Base-by-base conservation (phyloP, 1,140 invertebrate species). In the Euwallacea similis region DNA sequence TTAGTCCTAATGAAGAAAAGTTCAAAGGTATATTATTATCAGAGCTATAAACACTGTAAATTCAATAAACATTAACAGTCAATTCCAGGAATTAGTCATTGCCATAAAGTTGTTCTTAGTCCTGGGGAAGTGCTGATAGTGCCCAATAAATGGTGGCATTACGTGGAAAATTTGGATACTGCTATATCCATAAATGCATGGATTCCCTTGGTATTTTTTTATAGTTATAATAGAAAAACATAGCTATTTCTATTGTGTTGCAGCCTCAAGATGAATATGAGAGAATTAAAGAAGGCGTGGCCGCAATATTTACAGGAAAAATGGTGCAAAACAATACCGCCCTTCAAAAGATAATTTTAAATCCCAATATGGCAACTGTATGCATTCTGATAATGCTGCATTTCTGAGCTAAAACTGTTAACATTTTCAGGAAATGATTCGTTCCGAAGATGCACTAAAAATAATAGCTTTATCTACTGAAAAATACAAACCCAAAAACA, bases 121-220 rank as follows among this genome's bases (percentile, higher is more conserved):
- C 88, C 93, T 7, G 95, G 94, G 2, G 93, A 98, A 84, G 90
- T 95, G 7, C 82, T 98, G 8, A 88, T 93, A 79, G 90, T 98
- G 1, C 96, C 96, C 7, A 86, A 87, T 74, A 89, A 93, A 62
- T 98, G 96, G 96, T 98, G 96, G 96, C 96, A 98, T 86, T 97
- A 93, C 84, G 96, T 98, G 6, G 92, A 96, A 82, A 92, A 92
- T 76, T 77, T 92, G 54, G 87, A 89, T 69, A 82, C 85, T 15
- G 86, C 91, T 15, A 87, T 97, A 11, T 91, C 92, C 77, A 85
- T 97, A 0, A 98, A 98, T 84, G 87, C 90, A 55, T 98, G 96
- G 96, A 80, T 97, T 69, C 90, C 92, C 56, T 80, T 91, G 75
- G 88, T 90, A 83, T 83, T 78, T 66, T n/a, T 64, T 56, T 58